Base-by-base conservation (phyloP, 2,797 vertebrate genomes). In the Pteronotus mesoamericanus region DNA sequence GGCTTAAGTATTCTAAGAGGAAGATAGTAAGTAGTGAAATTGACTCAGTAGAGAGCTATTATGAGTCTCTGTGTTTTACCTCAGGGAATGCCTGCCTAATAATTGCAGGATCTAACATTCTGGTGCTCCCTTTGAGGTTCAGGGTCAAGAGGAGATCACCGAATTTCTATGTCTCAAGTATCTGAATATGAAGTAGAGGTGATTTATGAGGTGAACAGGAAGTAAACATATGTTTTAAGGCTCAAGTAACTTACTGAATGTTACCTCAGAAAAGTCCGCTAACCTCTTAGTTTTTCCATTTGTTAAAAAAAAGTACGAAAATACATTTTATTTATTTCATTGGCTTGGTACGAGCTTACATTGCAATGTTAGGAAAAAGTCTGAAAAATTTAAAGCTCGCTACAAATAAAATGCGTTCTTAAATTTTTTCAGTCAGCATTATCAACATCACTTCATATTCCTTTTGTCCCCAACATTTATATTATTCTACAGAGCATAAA, bases 181-280 rank as follows among this genome's bases (percentile, higher is more conserved):
- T 91, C 0, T 64, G 74, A 83, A 64, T 83, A 72, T 78, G 32
- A 93, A 75, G 37, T 89, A 77, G 8, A 87, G 6, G 19, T 71
- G 51, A 89, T 90, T 82, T 78, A 53, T 46, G 55, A 74, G 42
- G 66, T 64, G 57, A 93, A 44, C 2, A 72, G 64, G 39, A 91
- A 91, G 71, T 84, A 91, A 96, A 88, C 22, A 84, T 18, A 39
- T 55, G 26, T 64, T 74, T 84, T 94, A 88, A 71, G 48, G 11
- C 72, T 89, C 32, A 82, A 75, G 26, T 12, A 90, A 78, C 18
- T 64, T 64, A 42, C 15, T 84, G 9, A 39, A 72, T 42, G 18
- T 83, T 77, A 80, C 8, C 26, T 78, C 10, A 34, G 34, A 32
- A 69, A 87, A 71, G 75, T 61, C 42, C 88, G 22, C 68, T 84